Evolutionary conservation across 2,888 invertebrate species (phyloP).

Genomic region (Dynastes hyllus): DNA sequence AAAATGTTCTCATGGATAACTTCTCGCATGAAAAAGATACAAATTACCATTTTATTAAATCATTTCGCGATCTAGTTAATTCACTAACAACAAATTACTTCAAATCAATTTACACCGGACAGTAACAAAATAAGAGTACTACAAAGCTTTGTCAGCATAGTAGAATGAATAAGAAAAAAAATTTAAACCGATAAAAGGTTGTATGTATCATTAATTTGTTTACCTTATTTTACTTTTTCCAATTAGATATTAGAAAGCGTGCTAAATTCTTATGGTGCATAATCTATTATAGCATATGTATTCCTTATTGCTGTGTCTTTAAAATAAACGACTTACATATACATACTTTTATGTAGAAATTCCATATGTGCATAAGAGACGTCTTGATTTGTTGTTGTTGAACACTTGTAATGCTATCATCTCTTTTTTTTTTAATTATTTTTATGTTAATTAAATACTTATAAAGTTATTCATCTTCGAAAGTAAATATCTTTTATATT

Average conservation of each 20-base stretch:
- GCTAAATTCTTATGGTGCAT: constrained; percentile 16
- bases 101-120: constrained; percentile 17
- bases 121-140: constrained; percentile 8
- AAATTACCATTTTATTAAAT: background rate
- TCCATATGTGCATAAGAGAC: background rate
- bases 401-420: background rate
- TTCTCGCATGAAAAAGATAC: background rate
- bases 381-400: background rate
- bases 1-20: too few relatives aligned
- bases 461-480: background rate
- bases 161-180: background rate
- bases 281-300: constrained; percentile 11
- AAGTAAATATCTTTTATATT: background rate
- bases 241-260: constrained; percentile 33
- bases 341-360: background rate
- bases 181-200: background rate
- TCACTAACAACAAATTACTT: constrained; percentile 12
- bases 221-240: constrained; percentile 29
- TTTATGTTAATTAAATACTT: background rate
- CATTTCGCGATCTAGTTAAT: constrained; percentile 5
- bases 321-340: constrained; percentile 29
- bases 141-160: background rate
- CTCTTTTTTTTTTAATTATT: background rate
- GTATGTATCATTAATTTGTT: constrained; percentile 12
- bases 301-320: constrained; percentile 30